phyloP scores from a whole-genome alignment of 2,113 vertebrate genomes.

The Cheilinus undulatus region DNA sequence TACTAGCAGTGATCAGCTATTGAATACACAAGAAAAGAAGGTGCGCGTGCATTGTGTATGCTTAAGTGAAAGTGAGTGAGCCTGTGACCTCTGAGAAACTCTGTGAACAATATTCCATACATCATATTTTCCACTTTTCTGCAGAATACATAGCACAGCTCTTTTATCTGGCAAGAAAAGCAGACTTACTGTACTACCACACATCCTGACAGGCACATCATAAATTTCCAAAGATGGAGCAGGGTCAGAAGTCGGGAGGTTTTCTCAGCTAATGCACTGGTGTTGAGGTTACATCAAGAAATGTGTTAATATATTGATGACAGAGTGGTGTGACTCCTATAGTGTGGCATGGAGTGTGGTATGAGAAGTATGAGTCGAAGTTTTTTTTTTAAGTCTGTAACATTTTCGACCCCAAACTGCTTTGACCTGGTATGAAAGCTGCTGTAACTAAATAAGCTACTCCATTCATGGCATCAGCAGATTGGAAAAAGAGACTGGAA shows the following conservation, averaged over 20 bases:
- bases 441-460: slow-evolving; percentile 60
- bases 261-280: slow-evolving; percentile 22
- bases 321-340: slow-evolving; percentile 26
- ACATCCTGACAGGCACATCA: slow-evolving; percentile 52
- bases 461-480: slow-evolving; percentile 64
- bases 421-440: slow-evolving; percentile 63
- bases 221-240: slow-evolving; percentile 52
- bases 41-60: neutral
- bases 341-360: slow-evolving; percentile 7
- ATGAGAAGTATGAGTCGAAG: slow-evolving; percentile 28
- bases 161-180: slow-evolving; percentile 59
- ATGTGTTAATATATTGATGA: slow-evolving; percentile 23
- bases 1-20: neutral
- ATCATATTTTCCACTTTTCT: slow-evolving; percentile 72
- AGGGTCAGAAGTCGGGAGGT: slow-evolving; percentile 28
- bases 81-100: slow-evolving; percentile 36
- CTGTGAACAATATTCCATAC: slow-evolving; percentile 64
- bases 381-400: slow-evolving; percentile 33
- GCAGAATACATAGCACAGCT: slow-evolving; percentile 43
- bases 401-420: slow-evolving; percentile 46
- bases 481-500: slow-evolving; percentile 70
- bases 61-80: slow-evolving; percentile 13
- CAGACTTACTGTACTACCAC: slow-evolving; percentile 54
- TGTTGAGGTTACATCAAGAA: slow-evolving; percentile 29
- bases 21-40: slow-evolving; percentile 5